Percentiles rank a stretch among this genome's conserved stretches.
These are phyloP conservation scores for Corythornis cristatus DNA, from an alignment of 2,113 vertebrate genomes.

Conservation along the genomic window DNA sequence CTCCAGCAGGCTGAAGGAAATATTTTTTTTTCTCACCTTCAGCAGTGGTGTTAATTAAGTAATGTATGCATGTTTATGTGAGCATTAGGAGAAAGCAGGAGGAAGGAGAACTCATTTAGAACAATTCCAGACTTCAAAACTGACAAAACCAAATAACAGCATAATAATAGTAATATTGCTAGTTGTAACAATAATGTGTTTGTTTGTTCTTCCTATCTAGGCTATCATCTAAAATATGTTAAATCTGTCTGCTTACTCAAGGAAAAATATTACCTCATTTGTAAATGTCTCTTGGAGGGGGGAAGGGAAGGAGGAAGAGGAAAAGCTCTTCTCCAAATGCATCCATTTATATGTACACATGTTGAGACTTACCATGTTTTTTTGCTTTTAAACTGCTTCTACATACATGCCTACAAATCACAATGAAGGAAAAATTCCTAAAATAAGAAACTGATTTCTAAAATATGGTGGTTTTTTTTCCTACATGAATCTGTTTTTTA, in stretches of 20 bases:
- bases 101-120: background rate
- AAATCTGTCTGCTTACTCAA: background rate
- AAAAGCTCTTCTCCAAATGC: background rate
- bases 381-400: background rate
- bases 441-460: background rate
- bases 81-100: background rate
- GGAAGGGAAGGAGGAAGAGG: background rate
- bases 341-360: background rate
- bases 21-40: background rate
- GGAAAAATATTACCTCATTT: slow-evolving; percentile 14
- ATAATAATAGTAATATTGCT: background rate
- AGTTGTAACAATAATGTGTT: background rate
- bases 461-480: background rate
- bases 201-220: background rate
- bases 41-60: background rate
- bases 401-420: background rate
- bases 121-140: background rate
- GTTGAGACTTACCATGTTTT: background rate
- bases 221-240: background rate
- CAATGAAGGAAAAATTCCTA: background rate
- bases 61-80: background rate
- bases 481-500: background rate
- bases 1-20: background rate
- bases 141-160: background rate
- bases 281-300: background rate